Conservation (phyloP, 2,888 invertebrate species). For the Dione juno region DNA sequence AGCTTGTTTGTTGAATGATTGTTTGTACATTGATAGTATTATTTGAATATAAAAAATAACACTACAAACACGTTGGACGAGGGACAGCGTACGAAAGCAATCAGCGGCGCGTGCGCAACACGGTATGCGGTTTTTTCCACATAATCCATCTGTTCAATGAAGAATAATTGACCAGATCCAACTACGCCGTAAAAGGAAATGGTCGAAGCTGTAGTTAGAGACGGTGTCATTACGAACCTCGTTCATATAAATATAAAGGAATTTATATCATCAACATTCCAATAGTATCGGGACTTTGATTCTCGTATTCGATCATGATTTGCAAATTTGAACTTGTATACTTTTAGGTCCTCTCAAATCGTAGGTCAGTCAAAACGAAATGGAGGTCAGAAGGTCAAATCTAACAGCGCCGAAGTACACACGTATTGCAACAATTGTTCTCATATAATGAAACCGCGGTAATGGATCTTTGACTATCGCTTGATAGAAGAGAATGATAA, state of each 20-base stretch:
- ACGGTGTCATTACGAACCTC: constrained; percentile 54
- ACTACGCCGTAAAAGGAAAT: constrained; percentile 59
- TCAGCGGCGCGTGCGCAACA: constrained; percentile 49
- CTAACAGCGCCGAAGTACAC: constrained; percentile 53
- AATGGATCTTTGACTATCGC: constrained; percentile 68
- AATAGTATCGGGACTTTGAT: constrained; percentile 30
- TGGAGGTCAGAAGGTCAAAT: constrained; percentile 55
- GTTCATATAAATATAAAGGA: constrained; percentile 45
- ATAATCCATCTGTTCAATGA: constrained; percentile 60
- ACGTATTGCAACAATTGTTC: constrained; percentile 62
- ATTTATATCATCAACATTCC: constrained; percentile 45
- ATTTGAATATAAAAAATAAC: constrained; percentile 16
- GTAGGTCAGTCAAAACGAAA: constrained; percentile 36
- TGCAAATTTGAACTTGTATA: constrained; percentile 44
- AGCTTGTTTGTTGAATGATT: too few species aligned
- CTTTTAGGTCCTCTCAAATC: constrained; percentile 36
- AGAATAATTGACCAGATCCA: constrained; percentile 56
- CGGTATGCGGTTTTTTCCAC: constrained; percentile 71
- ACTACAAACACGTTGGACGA: constrained; percentile 36
- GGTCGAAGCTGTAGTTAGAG: constrained; percentile 49
- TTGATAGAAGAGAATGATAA: constrained; percentile 70
- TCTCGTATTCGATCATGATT: constrained; percentile 46
- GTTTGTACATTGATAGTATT: not conserved
- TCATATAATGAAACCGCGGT: constrained; percentile 61
- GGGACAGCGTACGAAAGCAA: constrained; percentile 42